Evolutionary conservation across 2,888 invertebrate species (phyloP).

Genomic region (Nomada hirtipes): DNA sequence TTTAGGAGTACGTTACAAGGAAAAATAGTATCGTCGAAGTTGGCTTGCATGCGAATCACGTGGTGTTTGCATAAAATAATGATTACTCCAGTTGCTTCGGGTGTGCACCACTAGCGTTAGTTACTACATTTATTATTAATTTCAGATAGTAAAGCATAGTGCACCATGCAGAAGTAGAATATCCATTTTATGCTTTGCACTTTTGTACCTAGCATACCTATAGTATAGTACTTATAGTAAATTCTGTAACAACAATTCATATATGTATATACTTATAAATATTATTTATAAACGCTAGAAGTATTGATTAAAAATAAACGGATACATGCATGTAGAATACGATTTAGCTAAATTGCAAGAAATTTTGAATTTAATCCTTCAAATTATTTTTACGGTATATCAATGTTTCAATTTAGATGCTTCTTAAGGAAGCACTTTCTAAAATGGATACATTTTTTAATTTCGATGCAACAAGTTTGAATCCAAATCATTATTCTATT

Average conservation of each 20-base stretch:
- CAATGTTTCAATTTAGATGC: too few relatives aligned
- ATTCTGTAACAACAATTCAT: too few relatives aligned
- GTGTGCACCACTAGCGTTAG: slow-evolving; percentile 8
- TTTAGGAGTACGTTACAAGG: not conserved
- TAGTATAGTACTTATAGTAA: too few relatives aligned
- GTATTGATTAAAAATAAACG: too few relatives aligned
- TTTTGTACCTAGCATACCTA: not conserved
- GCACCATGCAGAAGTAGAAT: slow-evolving; percentile 8
- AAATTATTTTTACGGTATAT: too few relatives aligned
- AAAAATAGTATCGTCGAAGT: not conserved
- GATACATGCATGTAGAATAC: too few relatives aligned
- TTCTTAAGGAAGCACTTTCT: too few relatives aligned
- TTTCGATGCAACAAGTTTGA: too few relatives aligned
- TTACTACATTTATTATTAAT: slow-evolving; percentile 24
- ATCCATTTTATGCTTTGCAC: slow-evolving; percentile 30
- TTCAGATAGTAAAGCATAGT: slow-evolving; percentile 14
- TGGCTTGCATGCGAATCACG: not conserved
- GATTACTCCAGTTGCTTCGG: not conserved
- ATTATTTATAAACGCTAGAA: not conserved
- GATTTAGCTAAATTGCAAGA: too few relatives aligned
- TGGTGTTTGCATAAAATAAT: not conserved
- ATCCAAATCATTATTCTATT: too few relatives aligned
- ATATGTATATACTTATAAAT: not conserved
- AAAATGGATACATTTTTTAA: too few relatives aligned
- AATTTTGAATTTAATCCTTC: too few relatives aligned